These are phyloP conservation scores for Drosophila suzukii DNA, from an alignment of 1,140 invertebrate species.

Conservation along the genomic window DNA sequence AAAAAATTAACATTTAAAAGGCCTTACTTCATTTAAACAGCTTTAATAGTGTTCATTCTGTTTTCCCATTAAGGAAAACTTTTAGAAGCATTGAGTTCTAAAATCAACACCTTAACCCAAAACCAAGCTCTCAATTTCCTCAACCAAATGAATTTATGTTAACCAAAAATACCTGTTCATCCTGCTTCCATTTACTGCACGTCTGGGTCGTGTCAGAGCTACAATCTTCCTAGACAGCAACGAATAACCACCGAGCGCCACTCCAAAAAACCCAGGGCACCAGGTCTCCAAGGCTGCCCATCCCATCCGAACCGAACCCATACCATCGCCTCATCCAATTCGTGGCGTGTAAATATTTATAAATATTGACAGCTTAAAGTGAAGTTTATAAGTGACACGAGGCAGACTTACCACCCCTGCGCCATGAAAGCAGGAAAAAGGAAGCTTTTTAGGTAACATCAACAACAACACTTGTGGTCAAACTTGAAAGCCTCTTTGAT, in stretches of 20 bases:
- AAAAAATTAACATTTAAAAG: no score
- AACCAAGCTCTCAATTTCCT: background rate
- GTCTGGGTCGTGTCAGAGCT: conserved; percentile 21
- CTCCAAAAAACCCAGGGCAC: conserved; percentile 4
- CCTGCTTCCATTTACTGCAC: background rate
- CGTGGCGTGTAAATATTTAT: conserved; percentile 76
- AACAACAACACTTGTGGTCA: conserved; percentile 76
- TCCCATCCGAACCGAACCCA: background rate
- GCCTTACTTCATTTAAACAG: no score
- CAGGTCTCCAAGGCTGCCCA: conserved; percentile 16
- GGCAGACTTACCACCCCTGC: conserved; percentile 31
- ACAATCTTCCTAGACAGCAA: conserved; percentile 12
- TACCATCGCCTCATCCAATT: conserved; percentile 1
- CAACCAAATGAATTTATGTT: no score
- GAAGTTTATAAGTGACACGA: conserved; percentile 79
- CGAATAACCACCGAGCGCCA: conserved; percentile 21
- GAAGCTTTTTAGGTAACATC: conserved; percentile 63
- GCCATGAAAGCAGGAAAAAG: conserved; percentile 35
- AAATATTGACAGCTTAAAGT: conserved; percentile 82
- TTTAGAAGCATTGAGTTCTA: no score
- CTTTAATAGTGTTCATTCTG: no score
- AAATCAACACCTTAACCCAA: background rate
- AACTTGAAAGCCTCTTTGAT: conserved; percentile 79
- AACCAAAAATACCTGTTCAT: background rate
- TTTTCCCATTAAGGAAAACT: no score